Evolutionary conservation across 2,888 invertebrate species (phyloP), one percentile per base, ranked within the genome.

Genomic region (Rambutsinella grinnellia): DNA sequence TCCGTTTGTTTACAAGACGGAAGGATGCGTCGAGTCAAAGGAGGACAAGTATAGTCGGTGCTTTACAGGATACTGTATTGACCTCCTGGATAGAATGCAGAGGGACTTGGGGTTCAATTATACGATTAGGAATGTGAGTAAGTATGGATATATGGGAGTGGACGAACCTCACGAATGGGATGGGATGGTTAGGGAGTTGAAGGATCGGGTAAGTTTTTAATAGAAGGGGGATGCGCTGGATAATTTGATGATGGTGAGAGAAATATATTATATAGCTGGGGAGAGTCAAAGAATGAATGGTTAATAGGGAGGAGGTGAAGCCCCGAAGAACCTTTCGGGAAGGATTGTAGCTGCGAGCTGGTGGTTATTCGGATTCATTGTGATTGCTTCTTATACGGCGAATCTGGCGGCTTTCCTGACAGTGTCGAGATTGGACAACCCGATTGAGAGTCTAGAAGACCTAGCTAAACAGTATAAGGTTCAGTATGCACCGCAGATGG

Each of bases 341-440:
- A 90, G 98, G 61, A 88, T 99, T 13, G 93, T 99, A 0, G 98
- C 98, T 0, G 98, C 98, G 1, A 98, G 97, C 0, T 98, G 97
- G 98, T 99, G 99, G 99, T 88, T 99, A 24, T 99, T 99, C 87
- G 97, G 98, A 0, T 99, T 99, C 87, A 98, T 99, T 86, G 97
- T 99, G 82, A 98, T 99, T 85, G 99, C 99, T 2, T 97, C 97
- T 0, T 99, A 99, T 87, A 99, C 99, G 0, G 99, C 99, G 0
- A 99, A 99, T 87, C 89, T 99, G 85, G 99, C 99, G 1, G 99
- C 99, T 0, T 99, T 98, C 86, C 89, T 99, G 71, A 99, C 99
- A 0, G 95, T 96, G 0, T 97, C 96, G 0, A 91, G 97, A 19
- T 89, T 97, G 85, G 97, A 97, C 84, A 94, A 95, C 0, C 95